Evolutionary conservation across 1,140 invertebrate species (phyloP).

Genomic region (Drosophila ananassae): DNA sequence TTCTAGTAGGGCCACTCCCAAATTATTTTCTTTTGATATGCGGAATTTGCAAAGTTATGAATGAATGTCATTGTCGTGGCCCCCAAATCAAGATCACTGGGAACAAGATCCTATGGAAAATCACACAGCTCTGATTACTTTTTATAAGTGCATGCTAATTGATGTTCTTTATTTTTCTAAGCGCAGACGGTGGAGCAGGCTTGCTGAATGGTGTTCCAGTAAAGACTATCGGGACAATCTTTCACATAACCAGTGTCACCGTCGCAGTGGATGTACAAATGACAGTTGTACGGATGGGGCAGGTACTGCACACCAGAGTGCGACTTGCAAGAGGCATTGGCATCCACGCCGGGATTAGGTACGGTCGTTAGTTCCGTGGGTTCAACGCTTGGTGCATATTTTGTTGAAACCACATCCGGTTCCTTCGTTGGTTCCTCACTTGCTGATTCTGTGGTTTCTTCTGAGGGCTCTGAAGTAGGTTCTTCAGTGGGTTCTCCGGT

Average conservation of each 20-base stretch:
- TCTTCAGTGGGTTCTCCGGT: conserved; percentile 10
- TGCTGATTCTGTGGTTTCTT: background rate
- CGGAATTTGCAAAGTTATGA: conserved; percentile 44
- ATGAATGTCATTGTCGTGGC: conserved; percentile 50
- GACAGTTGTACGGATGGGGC: conserved; percentile 63
- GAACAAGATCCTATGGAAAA: conserved; percentile 1
- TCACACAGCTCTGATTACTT: background rate
- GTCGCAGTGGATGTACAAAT: conserved; percentile 55
- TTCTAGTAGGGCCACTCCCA: conserved; percentile 45
- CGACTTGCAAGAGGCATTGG: conserved; percentile 33
- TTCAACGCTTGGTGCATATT: background rate
- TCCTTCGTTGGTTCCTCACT: background rate
- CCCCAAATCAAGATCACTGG: conserved; percentile 2
- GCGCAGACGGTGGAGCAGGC: conserved; percentile 45
- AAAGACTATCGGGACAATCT: conserved; percentile 39
- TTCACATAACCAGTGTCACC: conserved; percentile 19
- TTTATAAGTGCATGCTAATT: conserved; percentile 23
- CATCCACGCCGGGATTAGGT: conserved; percentile 21
- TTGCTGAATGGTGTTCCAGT: conserved; percentile 41
- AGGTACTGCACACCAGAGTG: conserved; percentile 44
- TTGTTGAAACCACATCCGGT: too few species aligned
- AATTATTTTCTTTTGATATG: background rate
- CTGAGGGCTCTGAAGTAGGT: conserved; percentile 1
- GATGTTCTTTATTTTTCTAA: conserved; percentile 29
- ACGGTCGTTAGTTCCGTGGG: conserved; percentile 1